Percentiles rank a stretch among this genome's conserved stretches.
Evolutionary conservation across 2,113 vertebrate genomes (phyloP).

Genomic region (Motacilla tschutschensis): DNA sequence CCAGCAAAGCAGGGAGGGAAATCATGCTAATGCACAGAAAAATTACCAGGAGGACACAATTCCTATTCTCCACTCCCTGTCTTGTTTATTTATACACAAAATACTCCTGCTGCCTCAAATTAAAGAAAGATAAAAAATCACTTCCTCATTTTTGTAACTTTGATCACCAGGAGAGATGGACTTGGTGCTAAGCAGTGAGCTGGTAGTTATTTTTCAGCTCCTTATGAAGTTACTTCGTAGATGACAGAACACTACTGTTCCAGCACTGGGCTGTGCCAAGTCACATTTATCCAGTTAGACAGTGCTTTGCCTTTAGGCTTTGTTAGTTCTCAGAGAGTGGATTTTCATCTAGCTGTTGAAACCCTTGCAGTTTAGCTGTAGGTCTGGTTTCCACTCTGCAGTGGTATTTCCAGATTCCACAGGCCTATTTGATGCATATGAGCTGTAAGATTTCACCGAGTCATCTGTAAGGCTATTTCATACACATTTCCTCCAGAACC

Average conservation of each 20-base stretch:
- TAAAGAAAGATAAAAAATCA: background rate
- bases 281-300: background rate
- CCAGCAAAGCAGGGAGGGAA: background rate
- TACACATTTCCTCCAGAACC: background rate
- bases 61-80: background rate
- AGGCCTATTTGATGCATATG: background rate
- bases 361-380: background rate
- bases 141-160: background rate
- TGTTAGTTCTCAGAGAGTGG: background rate
- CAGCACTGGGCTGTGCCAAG: background rate
- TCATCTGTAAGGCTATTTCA: background rate
- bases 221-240: background rate
- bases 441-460: background rate
- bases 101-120: background rate
- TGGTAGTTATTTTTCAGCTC: background rate
- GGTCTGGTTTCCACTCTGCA: background rate
- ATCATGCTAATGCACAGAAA: background rate
- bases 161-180: background rate
- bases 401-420: background rate
- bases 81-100: background rate
- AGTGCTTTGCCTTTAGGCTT: background rate
- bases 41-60: background rate
- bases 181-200: background rate
- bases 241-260: background rate
- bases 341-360: background rate